These are phyloP conservation scores for Junonia oenone DNA, from an alignment of 2,888 invertebrate species.

Conservation along the genomic window DNA sequence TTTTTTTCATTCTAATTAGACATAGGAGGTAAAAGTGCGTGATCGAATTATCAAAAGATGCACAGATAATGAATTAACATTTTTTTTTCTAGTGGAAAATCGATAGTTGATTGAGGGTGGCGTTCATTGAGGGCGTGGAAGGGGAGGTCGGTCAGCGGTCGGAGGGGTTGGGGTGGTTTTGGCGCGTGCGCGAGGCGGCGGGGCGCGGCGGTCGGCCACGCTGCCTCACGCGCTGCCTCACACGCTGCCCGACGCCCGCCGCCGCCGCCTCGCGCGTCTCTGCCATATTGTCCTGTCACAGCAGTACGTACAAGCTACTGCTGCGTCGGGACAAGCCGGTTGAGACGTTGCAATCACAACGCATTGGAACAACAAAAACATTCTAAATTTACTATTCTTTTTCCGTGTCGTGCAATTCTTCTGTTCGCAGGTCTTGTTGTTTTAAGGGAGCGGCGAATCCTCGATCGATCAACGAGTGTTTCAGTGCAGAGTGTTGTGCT, in stretches of 20 bases:
- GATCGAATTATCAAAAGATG: conserved; percentile 14
- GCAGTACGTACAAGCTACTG: conserved; percentile 94
- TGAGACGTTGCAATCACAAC: conserved; percentile 49
- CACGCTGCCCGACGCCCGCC: conserved; percentile 74
- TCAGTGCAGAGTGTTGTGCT: conserved; percentile 4
- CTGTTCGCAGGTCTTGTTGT: conserved; percentile 41
- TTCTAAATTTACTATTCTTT: conserved; percentile 5
- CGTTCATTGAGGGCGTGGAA: conserved; percentile 60
- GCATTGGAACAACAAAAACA: conserved; percentile 7
- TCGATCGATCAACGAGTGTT: neutral
- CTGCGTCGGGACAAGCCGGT: conserved; percentile 92
- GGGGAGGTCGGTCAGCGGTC: conserved; percentile 38
- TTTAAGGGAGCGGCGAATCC: conserved; percentile 20
- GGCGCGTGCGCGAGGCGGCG: conserved; percentile 58
- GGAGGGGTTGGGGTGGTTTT: conserved; percentile 42
- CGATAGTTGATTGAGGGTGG: conserved; percentile 71
- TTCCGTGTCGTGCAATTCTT: conserved; percentile 32
- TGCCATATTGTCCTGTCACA: conserved; percentile 99
- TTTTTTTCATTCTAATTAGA: neutral
- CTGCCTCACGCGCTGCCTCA: conserved; percentile 66
- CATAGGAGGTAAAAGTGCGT: neutral
- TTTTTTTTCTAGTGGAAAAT: conserved; percentile 56
- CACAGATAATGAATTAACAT: conserved; percentile 45
- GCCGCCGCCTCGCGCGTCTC: conserved; percentile 68
- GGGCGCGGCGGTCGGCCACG: conserved; percentile 56